Base-by-base conservation (phyloP, 2,888 invertebrate genomes). In the Leucoma salicis region DNA sequence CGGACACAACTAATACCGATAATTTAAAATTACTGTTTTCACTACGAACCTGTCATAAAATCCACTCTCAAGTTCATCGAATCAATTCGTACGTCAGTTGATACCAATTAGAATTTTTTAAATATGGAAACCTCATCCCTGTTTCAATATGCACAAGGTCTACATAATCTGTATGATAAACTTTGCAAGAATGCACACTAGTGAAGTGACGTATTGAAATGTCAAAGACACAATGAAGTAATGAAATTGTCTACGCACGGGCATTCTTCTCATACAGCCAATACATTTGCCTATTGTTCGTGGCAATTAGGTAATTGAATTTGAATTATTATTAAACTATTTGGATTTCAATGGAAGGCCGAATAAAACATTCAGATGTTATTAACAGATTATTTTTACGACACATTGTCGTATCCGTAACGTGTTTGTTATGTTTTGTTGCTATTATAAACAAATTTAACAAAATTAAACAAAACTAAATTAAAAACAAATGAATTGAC, bases 151-250 rank as follows among this genome's bases (percentile, higher is more conserved):
- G 0, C 0, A 14, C 53, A 65, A 40, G 39, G 49, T 40, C 1
- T n/a, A 31, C 1, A 10, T 18, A 1, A 44, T 39, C 7, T 49
- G 35, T 44, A 27, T 44, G 40, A 28, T 10, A 43, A 60, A 28
- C 32, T 46, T 49, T 46, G 61, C 61, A 53, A 57, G 61, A 64
- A 65, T 63, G 63, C 45, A 39, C 57, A 39, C 57, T 55, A 66
- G 61, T 68, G 63, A 64, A 52, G 70, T 63, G 71, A 70, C 66
- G 71, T 62, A 55, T 56, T 57, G 52, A 65, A 63, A 68, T 72
- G 70, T 69, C 69, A 71, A 63, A 65, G 48, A 48, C 42, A 58
- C 60, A 63, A 65, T 63, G 66, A 53, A 57, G 63, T 63, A 63
- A 65, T 62, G 68, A 52, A 66, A 62, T 62, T 57, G 56, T 60